Conservation (phyloP, 2,113 vertebrate genomes). For the Gavialis gangeticus region DNA sequence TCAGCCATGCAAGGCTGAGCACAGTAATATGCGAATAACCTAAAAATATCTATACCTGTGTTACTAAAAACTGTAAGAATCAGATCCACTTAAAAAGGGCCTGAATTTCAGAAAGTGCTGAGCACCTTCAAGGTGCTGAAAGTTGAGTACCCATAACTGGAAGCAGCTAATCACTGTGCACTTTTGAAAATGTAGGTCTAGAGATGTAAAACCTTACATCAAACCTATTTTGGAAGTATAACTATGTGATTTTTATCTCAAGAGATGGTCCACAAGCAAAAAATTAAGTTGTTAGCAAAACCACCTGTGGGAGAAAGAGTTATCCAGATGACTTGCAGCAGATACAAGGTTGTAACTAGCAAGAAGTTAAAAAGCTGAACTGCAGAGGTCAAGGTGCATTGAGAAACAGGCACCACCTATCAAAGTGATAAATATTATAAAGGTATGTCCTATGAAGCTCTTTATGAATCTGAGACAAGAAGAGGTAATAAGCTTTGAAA, state of each 20-base stretch:
- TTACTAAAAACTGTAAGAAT: too few species aligned
- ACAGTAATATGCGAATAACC: too few species aligned
- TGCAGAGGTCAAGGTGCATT: background rate
- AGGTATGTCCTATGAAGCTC: too few species aligned
- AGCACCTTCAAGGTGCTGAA: background rate
- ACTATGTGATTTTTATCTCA: background rate
- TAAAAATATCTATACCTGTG: too few species aligned
- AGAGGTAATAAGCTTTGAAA: too few species aligned
- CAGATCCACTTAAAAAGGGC: too few species aligned
- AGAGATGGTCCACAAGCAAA: background rate
- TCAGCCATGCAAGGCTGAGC: too few species aligned
- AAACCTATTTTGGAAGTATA: background rate
- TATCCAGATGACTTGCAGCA: too few species aligned
- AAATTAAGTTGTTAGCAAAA: background rate
- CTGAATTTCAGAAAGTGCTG: background rate
- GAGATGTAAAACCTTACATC: too few species aligned
- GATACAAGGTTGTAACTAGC: rapidly evolving
- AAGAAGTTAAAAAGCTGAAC: background rate
- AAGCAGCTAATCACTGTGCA: background rate
- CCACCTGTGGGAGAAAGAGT: background rate
- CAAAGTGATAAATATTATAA: background rate
- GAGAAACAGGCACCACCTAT: background rate
- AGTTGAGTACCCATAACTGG: background rate
- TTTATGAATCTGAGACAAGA: too few species aligned
- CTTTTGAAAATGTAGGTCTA: too few species aligned